Conservation (phyloP, 2,797 vertebrate species). For the Discoglossus pictus region DNA sequence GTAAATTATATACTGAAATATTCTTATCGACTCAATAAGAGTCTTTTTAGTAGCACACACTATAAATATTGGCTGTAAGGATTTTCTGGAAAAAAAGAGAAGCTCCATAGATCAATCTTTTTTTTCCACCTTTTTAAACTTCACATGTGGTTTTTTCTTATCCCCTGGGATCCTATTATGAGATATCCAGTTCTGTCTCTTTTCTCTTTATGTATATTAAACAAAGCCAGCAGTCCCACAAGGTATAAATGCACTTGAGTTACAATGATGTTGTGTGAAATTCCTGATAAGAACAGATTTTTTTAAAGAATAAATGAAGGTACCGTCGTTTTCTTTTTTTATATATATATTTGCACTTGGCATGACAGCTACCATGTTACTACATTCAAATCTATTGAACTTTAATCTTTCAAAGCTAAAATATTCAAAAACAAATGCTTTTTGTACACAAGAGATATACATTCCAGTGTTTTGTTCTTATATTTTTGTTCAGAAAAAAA, state of each 20-base stretch:
- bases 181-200: slow-evolving; percentile 1
- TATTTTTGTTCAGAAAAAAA: no score
- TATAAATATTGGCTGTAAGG: not conserved
- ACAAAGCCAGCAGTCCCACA: slow-evolving; percentile 6
- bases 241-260: slow-evolving; percentile 20
- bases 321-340: not conserved
- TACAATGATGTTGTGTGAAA: slow-evolving; percentile 7
- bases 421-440: no score
- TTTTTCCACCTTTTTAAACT: slow-evolving; percentile 7
- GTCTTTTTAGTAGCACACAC: not conserved
- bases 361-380: not conserved
- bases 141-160: not conserved
- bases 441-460: no score
- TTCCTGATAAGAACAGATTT: not conserved
- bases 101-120: slow-evolving; percentile 2
- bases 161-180: slow-evolving; percentile 16
- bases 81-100: not conserved
- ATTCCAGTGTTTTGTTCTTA: no score
- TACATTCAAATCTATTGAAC: not conserved
- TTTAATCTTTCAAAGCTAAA: no score
- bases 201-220: slow-evolving; percentile 15
- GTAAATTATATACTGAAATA: no score
- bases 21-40: not conserved
- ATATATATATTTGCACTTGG: not conserved
- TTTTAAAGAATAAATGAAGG: not conserved